phyloP scores from a whole-genome alignment of 2,113 vertebrate genomes.

The Jacana jacana region DNA sequence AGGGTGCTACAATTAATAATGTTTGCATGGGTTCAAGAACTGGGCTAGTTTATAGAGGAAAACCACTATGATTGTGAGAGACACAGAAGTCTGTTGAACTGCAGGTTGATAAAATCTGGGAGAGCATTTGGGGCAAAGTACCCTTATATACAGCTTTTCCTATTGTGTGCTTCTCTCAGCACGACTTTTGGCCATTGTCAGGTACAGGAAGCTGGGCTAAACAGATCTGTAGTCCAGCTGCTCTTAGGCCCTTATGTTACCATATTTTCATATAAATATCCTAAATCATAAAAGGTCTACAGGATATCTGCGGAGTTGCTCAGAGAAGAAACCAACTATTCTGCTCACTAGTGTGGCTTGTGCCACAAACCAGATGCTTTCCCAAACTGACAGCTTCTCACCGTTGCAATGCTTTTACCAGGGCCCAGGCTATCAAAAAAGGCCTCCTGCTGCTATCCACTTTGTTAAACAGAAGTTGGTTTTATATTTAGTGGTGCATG shows the following conservation, averaged over 20 bases:
- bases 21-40: not conserved
- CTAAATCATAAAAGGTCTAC: not conserved
- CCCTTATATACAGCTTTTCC: not conserved
- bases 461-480: conserved; percentile 73
- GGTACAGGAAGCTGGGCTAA: not conserved
- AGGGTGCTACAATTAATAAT: not conserved
- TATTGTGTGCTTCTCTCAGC: not conserved
- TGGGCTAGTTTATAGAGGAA: not conserved
- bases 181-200: not conserved
- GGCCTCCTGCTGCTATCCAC: conserved; percentile 59
- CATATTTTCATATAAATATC: not conserved
- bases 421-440: conserved; percentile 14
- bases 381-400: not conserved
- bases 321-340: not conserved
- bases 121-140: not conserved
- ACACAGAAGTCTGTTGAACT: not conserved
- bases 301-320: not conserved
- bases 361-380: not conserved
- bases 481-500: conserved; percentile 73
- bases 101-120: not conserved
- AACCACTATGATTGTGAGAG: not conserved
- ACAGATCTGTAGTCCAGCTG: not conserved
- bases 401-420: not conserved
- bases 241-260: not conserved
- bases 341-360: not conserved